These are phyloP conservation scores for Manis crassicaudata DNA, from an alignment of 2,797 vertebrate species.

Conservation along the genomic window DNA sequence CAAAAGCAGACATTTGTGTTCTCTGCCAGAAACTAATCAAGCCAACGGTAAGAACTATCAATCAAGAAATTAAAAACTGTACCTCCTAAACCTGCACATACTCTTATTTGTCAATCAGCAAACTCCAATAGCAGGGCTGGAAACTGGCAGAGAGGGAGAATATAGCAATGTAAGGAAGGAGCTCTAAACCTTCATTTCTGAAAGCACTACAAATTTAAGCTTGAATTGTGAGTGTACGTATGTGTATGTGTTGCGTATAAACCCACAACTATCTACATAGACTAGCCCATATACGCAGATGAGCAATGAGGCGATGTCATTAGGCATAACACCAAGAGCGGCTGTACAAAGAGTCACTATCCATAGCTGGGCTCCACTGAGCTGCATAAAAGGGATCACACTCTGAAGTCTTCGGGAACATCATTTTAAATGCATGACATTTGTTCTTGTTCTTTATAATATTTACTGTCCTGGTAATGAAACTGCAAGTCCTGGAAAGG, in stretches of 20 bases:
- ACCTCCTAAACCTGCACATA: neutral
- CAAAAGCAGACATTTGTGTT: neutral
- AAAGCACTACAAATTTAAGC: neutral
- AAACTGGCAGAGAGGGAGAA: neutral
- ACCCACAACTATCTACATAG: neutral
- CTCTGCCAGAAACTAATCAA: conserved; percentile 9
- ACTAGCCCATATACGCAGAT: neutral
- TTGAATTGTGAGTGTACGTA: neutral
- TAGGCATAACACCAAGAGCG: neutral
- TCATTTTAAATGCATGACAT: neutral
- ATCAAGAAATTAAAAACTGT: neutral
- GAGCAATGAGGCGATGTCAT: neutral
- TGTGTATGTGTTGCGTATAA: neutral
- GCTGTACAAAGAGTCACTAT: neutral
- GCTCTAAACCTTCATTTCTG: neutral
- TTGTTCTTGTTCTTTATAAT: neutral
- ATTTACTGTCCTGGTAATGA: neutral
- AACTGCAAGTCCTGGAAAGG: neutral
- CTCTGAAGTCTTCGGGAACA: neutral
- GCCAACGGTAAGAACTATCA: neutral
- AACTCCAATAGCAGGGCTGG: neutral
- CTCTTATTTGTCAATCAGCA: neutral
- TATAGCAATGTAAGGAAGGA: neutral
- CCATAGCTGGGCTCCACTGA: neutral
- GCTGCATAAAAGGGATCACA: neutral